Evolutionary conservation across 2,888 invertebrate species (phyloP).

Genomic region (Sialis lutaria): DNA sequence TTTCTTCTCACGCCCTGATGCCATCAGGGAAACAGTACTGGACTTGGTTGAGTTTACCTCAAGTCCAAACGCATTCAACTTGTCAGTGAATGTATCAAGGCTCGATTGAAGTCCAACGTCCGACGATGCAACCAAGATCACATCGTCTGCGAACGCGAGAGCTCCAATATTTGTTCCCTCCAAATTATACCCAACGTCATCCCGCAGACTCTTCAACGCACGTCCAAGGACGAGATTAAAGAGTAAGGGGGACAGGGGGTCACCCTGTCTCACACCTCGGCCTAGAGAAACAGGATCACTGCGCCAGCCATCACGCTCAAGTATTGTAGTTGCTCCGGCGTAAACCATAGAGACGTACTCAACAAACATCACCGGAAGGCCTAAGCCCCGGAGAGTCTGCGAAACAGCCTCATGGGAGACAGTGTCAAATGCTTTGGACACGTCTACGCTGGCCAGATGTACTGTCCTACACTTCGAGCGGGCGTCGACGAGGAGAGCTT

Average conservation of each 20-base stretch:
- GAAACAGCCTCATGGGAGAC: constrained; percentile 8
- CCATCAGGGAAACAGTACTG: too few relatives aligned
- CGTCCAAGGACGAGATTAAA: constrained; percentile 9
- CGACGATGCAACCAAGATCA: too few relatives aligned
- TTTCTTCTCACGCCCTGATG: too few relatives aligned
- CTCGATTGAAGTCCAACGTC: too few relatives aligned
- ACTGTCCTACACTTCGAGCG: constrained; percentile 1
- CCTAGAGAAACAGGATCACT: constrained; percentile 9
- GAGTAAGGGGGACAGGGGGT: neutral
- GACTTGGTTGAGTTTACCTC: too few relatives aligned
- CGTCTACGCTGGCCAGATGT: constrained; percentile 9
- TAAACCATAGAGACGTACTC: neutral
- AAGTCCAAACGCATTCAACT: too few relatives aligned
- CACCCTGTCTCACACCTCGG: neutral
- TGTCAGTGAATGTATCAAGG: too few relatives aligned
- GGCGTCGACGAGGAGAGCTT: constrained; percentile 1
- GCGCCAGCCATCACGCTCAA: constrained; percentile 8
- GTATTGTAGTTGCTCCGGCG: neutral
- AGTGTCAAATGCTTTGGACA: constrained; percentile 12
- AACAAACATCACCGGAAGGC: constrained; percentile 5
- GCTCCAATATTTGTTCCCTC: neutral
- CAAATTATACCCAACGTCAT: constrained; percentile 2
- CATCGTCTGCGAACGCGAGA: too few relatives aligned
- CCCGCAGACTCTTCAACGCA: neutral
- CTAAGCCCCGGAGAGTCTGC: constrained; percentile 3